Evolutionary conservation across 2,113 vertebrate genomes (phyloP), one percentile per base, ranked within the genome.

Genomic region (Pterocles orientalis): DNA sequence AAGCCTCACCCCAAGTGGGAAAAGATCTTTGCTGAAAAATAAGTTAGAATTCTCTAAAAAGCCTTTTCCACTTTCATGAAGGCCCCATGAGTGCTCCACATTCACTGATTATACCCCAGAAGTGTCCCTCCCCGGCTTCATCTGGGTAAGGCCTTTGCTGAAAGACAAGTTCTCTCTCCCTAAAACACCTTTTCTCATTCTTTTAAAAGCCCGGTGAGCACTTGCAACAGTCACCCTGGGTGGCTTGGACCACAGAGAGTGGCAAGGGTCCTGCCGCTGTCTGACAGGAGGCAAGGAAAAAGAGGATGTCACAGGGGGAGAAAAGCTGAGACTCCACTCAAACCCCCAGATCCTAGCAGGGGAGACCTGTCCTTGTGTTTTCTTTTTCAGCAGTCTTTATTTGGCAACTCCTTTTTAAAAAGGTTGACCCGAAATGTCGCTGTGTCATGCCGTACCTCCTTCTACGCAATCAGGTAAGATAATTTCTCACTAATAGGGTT

Each of bases 401-500:
- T 57, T 29, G 41, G 65, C 50, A 91, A 41, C 43, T 11, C 7
- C 6, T 53, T 90, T 94, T 75, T 33, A 18, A 58, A 71, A 79
- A 87, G 26, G 10, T 24, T 69, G 72, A 86, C 72, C 64, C 1
- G 16, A 86, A 82, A 91, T 68, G 53, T 8, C 7, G 75, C 64
- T 83, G 72, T 48, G 80, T 95, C 93, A 69, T 33, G 51, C 34
- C 65, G 62, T 53, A 33, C 54, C 69, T 81, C 62, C n/a, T 71
- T 95, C 75, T 69, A 56, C 75, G 60, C 14, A 60, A 54, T 24
- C 48, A 93, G 87, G 72, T 94, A 86, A 76, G 93, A 53, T 78
- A 94, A 92, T 91, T 95, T 72, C 84, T 88, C 81, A 77, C 86
- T 85, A 76, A 88, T 82, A 73, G 10, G 19, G 28, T 61, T 94